Base-by-base conservation (phyloP, 1,140 invertebrate species). In the Meloidogyne chitwoodi region DNA sequence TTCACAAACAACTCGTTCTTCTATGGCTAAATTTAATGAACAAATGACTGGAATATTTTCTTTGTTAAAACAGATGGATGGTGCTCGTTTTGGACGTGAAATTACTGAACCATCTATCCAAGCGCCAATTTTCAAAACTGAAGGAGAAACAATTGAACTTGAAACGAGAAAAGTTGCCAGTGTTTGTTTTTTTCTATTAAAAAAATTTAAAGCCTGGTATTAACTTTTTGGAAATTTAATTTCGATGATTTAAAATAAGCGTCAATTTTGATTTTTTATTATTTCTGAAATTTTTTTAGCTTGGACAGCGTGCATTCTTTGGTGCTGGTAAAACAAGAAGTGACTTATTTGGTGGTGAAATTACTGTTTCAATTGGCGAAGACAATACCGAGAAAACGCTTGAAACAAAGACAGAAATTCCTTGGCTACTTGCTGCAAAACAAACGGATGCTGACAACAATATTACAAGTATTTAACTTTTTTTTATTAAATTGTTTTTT, bases 21-120 rank as follows among this genome's bases (percentile, higher is more conserved):
- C 82, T 16, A 67, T 83, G 68, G 82, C 82, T 0, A 83, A 84
- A 67, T 83, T 83, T 38, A 83, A 83, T 64, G 83, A 83, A 56
- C 78, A 83, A 34, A 84, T 81, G 76, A 63, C 83, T 12, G 81
- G 77, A 16, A 80, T 83, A n/a, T 85, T 83, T 38, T 74, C 77
- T 26, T 81, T 85, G 10, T 34, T 83, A n/a, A 81, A 85, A 62
- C 48, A 77, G 24, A n/a, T 83, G 56, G 81, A 85, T 71, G 83
- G 81, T 10, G 38, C 83, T 31, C 79, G 75, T 19, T 85, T 83
- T 65, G 81, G 83, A 3, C 79, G 65, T n/a, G 61, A 83, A 29
- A 75, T 83, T 24, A 65, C 85, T 14, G 82, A 83, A 63, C 82
- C 82, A 14, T 64, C 83, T 11, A 81, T 83, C 6, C 41, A 73